Conservation (phyloP, 2,797 vertebrate genomes). For the Pygocentrus nattereri region DNA sequence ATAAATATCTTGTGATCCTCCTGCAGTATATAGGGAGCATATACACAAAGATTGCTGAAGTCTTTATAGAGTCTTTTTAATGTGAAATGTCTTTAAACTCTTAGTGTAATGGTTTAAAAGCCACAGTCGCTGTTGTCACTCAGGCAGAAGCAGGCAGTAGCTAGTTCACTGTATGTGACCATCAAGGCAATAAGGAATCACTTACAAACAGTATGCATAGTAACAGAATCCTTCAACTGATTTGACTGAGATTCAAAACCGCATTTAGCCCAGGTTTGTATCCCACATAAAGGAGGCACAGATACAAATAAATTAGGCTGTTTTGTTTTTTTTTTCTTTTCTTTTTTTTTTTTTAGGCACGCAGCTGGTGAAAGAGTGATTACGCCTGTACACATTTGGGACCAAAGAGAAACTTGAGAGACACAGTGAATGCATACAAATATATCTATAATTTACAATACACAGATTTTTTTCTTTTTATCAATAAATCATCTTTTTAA, state of each 20-base stretch:
- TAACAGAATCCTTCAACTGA: not conserved
- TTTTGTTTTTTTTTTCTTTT: too few species aligned
- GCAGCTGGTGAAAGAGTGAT: slow-evolving; percentile 54
- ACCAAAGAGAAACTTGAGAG: slow-evolving; percentile 69
- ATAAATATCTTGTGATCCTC: not conserved
- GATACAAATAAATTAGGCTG: not conserved
- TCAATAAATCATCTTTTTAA: slow-evolving; percentile 84
- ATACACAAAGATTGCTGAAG: not conserved
- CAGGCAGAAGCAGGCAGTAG: not conserved
- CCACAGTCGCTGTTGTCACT: not conserved
- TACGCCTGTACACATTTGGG: slow-evolving; percentile 67
- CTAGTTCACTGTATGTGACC: not conserved
- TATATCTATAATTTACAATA: slow-evolving; percentile 82
- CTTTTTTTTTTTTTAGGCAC: slow-evolving; percentile 35
- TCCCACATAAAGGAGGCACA: not conserved
- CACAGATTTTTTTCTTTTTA: slow-evolving; percentile 66
- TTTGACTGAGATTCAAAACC: slow-evolving; percentile 13
- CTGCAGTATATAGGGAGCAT: not conserved
- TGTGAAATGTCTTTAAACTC: not conserved
- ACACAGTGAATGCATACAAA: slow-evolving; percentile 75
- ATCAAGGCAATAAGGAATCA: slow-evolving; percentile 15
- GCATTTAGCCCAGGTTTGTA: not conserved
- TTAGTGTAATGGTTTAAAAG: slow-evolving; percentile 11
- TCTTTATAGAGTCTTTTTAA: not conserved
- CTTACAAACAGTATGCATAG: slow-evolving; percentile 13